A percentile compares a stretch with the other conserved stretches of the same genome.
Evolutionary conservation across 2,113 vertebrate genomes (phyloP).

Genomic region (Anas platyrhynchos): DNA sequence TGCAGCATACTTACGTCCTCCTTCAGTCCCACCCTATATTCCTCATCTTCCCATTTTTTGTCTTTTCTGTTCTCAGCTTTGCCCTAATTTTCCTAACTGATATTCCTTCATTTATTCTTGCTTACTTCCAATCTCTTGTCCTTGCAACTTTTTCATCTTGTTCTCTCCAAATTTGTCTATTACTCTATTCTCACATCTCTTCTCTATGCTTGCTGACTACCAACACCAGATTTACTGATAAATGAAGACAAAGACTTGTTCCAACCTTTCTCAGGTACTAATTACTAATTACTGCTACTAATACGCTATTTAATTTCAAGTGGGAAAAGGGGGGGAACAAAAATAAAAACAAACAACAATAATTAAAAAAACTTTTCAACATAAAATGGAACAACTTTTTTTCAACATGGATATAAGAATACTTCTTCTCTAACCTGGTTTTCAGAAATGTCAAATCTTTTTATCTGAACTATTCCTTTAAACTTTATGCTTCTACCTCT

Average conservation of each 20-base stretch:
- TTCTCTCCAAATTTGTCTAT: not conserved
- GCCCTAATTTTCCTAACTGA: not conserved
- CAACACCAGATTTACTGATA: not conserved
- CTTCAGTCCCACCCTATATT: fast-evolving
- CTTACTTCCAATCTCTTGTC: not conserved
- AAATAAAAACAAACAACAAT: not conserved
- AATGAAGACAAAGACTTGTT: not conserved
- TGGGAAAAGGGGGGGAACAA: not conserved
- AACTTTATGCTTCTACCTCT: not conserved
- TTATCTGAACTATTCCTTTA: not conserved
- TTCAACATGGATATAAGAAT: not conserved
- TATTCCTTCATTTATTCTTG: not conserved
- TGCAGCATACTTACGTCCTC: fast-evolving
- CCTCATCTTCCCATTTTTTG: fast-evolving
- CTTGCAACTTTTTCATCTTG: not conserved
- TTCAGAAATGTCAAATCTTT: not conserved
- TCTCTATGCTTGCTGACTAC: not conserved
- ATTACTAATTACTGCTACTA: not conserved
- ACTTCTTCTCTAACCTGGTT: not conserved
- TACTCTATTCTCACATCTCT: not conserved
- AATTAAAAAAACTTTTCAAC: not conserved
- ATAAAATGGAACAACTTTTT: not conserved
- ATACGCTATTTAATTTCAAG: not conserved
- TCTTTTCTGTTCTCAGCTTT: not conserved
- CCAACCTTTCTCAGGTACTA: not conserved